Conservation (phyloP, 1,140 invertebrate species). For the Diploscapter pachys region DNA sequence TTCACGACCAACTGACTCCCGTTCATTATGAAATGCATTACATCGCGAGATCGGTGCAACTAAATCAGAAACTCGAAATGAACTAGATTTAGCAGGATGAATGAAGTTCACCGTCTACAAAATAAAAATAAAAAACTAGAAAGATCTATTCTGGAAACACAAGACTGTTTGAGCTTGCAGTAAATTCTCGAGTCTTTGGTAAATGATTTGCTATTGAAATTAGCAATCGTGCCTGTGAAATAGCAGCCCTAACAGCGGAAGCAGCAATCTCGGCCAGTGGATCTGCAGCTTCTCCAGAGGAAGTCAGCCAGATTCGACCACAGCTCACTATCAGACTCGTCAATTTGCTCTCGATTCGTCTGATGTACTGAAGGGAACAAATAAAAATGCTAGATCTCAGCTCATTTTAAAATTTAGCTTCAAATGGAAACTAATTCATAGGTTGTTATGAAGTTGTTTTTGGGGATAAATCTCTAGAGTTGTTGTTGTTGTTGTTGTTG, state of each 20-base stretch:
- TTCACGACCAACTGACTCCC: no score
- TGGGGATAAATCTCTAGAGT: neutral
- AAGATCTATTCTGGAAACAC: conserved; percentile 18
- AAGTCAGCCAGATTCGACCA: conserved; percentile 45
- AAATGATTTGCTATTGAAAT: no score
- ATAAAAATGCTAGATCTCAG: neutral
- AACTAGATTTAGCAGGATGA: conserved; percentile 5
- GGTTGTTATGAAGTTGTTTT: no score
- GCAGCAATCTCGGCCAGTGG: conserved; percentile 33
- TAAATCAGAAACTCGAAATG: conserved; percentile 7
- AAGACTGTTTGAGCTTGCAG: conserved; percentile 7
- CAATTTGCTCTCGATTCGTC: conserved; percentile 18
- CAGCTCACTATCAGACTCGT: conserved; percentile 26
- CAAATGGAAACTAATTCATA: conserved; percentile 35
- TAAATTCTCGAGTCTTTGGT: neutral
- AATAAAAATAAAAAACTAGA: neutral
- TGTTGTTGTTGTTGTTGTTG: no score
- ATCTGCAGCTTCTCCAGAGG: conserved; percentile 44
- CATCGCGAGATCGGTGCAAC: conserved; percentile 13
- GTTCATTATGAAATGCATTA: neutral
- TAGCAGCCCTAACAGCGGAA: conserved; percentile 30
- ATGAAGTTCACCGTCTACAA: conserved; percentile 4
- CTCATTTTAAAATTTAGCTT: conserved; percentile 27
- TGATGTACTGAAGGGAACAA: no score
- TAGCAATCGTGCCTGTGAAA: conserved; percentile 27